Conservation (phyloP, 2,797 vertebrate genomes). For the Heliangelus exortis region DNA sequence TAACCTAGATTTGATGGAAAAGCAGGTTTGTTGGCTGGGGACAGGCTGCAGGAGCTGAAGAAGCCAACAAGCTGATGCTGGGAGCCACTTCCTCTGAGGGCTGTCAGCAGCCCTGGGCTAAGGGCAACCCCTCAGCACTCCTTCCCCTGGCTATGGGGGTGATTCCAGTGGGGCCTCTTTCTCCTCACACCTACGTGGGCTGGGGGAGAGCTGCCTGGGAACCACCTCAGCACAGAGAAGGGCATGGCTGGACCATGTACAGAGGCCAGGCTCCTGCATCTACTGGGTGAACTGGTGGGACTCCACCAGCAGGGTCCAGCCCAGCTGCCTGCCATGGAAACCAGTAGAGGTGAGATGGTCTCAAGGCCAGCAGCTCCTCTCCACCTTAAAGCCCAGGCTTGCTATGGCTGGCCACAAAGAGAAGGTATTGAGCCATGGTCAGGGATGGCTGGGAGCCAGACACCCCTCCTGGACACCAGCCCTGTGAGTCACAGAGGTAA, state of each 20-base stretch:
- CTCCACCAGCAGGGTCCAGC: not conserved
- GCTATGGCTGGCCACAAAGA: not conserved
- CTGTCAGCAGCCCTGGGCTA: not conserved
- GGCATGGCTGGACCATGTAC: not conserved
- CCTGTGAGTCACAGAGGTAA: not conserved
- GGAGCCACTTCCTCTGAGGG: fast-evolving
- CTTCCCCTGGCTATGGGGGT: fast-evolving
- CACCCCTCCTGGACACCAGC: not conserved
- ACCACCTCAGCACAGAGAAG: not conserved
- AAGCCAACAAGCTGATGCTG: fast-evolving
- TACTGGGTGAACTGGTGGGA: not conserved
- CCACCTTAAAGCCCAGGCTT: not conserved
- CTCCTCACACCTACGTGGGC: not conserved
- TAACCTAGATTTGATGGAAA: constrained; percentile 7
- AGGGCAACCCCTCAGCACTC: fast-evolving
- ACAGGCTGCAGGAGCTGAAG: not conserved
- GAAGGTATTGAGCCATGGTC: not conserved
- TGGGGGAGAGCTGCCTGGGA: not conserved
- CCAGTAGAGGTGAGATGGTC: not conserved
- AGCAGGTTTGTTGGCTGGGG: not conserved
- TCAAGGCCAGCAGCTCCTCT: not conserved
- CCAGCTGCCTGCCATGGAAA: not conserved
- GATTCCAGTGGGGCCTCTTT: not conserved
- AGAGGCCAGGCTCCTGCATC: not conserved
- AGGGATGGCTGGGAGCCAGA: not conserved